phyloP scores from a whole-genome alignment of 2,797 vertebrate genomes.

The Enteromius thamalakanensis region DNA sequence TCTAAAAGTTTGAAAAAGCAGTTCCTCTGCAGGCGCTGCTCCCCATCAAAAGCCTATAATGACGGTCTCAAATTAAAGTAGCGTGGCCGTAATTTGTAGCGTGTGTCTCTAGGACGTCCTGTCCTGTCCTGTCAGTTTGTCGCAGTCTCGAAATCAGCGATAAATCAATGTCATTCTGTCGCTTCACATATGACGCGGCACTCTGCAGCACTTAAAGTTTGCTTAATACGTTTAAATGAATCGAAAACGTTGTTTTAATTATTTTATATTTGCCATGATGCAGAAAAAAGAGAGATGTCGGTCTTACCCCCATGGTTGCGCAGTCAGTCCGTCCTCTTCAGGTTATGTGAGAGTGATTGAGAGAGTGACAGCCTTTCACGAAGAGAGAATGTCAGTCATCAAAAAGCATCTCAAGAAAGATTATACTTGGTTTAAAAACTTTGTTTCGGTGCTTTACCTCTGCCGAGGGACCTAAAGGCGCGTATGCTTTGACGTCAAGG shows the following conservation, averaged over 20 bases:
- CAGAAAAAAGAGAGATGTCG: conserved; percentile 60
- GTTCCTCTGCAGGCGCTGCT: too few relatives aligned
- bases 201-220: not conserved
- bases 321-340: conserved; percentile 76
- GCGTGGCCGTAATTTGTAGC: not conserved
- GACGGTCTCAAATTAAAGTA: too few relatives aligned
- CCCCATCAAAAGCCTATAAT: not conserved
- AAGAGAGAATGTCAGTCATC: conserved; percentile 19
- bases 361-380: conserved; percentile 54
- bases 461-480: conserved; percentile 4
- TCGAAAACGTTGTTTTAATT: not conserved
- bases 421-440: not conserved
- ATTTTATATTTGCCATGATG: conserved; percentile 28
- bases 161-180: conserved; percentile 76
- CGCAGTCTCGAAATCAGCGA: conserved; percentile 75
- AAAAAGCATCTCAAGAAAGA: not conserved
- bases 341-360: conserved; percentile 69
- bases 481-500: not conserved
- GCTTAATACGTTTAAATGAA: conserved; percentile 1
- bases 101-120: not conserved
- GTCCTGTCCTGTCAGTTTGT: conserved; percentile 67
- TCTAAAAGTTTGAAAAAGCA: not conserved
- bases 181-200: conserved; percentile 51
- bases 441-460: conserved; percentile 20
- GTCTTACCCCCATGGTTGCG: conserved; percentile 85